Conservation (phyloP, 2,888 invertebrate species). For the Trypoxylon attenuatum region DNA sequence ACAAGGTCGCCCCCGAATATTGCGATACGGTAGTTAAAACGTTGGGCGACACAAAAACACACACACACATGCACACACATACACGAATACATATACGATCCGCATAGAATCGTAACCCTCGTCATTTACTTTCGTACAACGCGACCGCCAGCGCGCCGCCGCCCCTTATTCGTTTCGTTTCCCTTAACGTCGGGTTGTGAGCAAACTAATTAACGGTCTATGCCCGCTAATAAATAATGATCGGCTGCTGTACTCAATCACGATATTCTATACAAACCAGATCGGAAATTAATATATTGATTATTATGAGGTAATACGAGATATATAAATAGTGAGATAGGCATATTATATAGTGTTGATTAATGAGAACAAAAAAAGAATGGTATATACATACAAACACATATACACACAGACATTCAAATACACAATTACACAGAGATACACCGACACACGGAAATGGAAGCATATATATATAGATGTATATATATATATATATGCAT, state of each 20-base stretch:
- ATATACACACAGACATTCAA: constrained; percentile 59
- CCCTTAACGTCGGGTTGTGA: constrained; percentile 13
- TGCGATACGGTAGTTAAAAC: too few relatives aligned
- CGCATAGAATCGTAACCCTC: too few relatives aligned
- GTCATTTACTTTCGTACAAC: too few relatives aligned
- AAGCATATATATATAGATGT: constrained; percentile 51
- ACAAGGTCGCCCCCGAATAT: background rate
- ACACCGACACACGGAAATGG: too few relatives aligned
- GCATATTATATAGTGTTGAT: constrained; percentile 70
- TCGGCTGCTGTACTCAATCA: constrained; percentile 70
- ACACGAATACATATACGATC: too few relatives aligned
- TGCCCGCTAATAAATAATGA: constrained; percentile 64
- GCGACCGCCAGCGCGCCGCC: too few relatives aligned
- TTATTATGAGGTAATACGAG: constrained; percentile 55
- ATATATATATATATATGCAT: constrained; percentile 59
- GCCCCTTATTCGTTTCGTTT: background rate
- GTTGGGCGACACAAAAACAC: too few relatives aligned
- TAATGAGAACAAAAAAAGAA: constrained; percentile 58
- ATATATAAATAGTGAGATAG: constrained; percentile 63
- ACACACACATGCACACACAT: too few relatives aligned
- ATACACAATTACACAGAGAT: too few relatives aligned
- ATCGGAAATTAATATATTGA: constrained; percentile 72
- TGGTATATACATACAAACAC: constrained; percentile 60
- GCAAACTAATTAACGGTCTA: constrained; percentile 69
- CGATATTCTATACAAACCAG: constrained; percentile 67